Conservation (phyloP, 2,888 invertebrate genomes). For the Andrena dorsata region DNA sequence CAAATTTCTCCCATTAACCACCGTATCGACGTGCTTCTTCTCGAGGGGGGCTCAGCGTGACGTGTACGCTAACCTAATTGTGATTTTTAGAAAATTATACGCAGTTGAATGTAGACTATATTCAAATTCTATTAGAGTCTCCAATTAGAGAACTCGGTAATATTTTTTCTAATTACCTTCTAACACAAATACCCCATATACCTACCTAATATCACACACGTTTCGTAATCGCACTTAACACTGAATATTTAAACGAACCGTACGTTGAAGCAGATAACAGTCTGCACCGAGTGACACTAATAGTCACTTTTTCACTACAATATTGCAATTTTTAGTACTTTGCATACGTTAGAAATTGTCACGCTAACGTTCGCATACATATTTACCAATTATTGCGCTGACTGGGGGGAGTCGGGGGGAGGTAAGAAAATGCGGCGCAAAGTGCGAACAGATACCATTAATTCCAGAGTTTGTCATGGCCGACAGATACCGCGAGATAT, state of each 20-base stretch:
- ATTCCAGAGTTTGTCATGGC: slow-evolving; percentile 56
- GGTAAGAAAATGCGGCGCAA: slow-evolving; percentile 20
- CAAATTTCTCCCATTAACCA: neutral
- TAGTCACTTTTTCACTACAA: neutral
- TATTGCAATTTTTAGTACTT: neutral
- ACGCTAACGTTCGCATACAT: neutral
- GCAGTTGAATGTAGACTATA: too few relatives aligned
- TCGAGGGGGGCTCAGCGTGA: too few relatives aligned
- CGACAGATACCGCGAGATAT: slow-evolving; percentile 56
- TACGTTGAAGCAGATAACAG: neutral
- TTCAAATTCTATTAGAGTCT: too few relatives aligned
- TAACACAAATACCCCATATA: too few relatives aligned
- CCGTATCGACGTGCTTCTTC: too few relatives aligned
- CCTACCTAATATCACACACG: neutral
- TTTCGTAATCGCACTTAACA: neutral
- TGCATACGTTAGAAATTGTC: neutral
- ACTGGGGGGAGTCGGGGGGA: neutral
- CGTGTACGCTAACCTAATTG: too few relatives aligned
- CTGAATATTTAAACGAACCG: neutral
- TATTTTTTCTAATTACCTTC: too few relatives aligned
- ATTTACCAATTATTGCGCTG: slow-evolving; percentile 1
- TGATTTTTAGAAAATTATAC: too few relatives aligned
- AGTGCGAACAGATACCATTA: slow-evolving; percentile 58
- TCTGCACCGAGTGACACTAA: neutral
- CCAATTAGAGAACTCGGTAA: too few relatives aligned